Percentiles rank a stretch among this genome's conserved stretches.
Evolutionary conservation across 2,797 vertebrate species (phyloP).

Genomic region (Acipenser transmontanus): DNA sequence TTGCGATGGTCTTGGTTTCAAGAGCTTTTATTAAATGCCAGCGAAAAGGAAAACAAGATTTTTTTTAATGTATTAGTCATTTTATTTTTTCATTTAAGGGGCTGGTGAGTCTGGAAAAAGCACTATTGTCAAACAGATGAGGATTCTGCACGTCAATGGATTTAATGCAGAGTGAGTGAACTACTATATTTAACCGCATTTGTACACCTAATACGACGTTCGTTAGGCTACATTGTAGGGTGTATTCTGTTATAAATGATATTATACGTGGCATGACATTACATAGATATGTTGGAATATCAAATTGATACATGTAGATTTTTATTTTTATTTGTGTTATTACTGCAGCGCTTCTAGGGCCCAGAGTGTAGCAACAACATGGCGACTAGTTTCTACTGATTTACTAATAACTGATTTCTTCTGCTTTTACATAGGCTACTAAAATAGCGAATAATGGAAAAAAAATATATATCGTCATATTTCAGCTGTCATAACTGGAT

Average conservation of each 20-base stretch:
- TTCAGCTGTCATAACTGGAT: too few relatives aligned
- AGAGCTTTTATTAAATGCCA: neutral
- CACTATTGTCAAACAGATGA: conserved; percentile 97
- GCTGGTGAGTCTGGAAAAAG: conserved; percentile 97
- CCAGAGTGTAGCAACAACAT: conserved; percentile 73
- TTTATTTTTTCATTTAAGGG: conserved; percentile 58
- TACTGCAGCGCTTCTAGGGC: conserved; percentile 78
- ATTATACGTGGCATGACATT: neutral
- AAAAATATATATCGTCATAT: too few relatives aligned
- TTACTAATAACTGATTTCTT: conserved; percentile 20
- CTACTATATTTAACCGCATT: conserved; percentile 19
- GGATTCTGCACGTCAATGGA: conserved; percentile 93
- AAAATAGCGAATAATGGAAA: too few relatives aligned
- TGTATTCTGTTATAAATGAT: neutral
- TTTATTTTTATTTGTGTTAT: conserved; percentile 44
- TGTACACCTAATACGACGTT: neutral
- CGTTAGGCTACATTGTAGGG: neutral
- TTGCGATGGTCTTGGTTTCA: neutral
- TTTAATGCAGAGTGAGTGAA: conserved; percentile 89
- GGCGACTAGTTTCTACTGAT: conserved; percentile 59
- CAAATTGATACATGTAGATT: conserved; percentile 36
- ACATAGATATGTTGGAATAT: conserved; percentile 28
- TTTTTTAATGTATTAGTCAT: conserved; percentile 24
- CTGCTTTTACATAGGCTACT: too few relatives aligned
- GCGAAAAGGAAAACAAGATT: neutral